Evolutionary conservation across 64 coral and sea anemone species (phyloP).

Genomic region (Platygyra sinensis): DNA sequence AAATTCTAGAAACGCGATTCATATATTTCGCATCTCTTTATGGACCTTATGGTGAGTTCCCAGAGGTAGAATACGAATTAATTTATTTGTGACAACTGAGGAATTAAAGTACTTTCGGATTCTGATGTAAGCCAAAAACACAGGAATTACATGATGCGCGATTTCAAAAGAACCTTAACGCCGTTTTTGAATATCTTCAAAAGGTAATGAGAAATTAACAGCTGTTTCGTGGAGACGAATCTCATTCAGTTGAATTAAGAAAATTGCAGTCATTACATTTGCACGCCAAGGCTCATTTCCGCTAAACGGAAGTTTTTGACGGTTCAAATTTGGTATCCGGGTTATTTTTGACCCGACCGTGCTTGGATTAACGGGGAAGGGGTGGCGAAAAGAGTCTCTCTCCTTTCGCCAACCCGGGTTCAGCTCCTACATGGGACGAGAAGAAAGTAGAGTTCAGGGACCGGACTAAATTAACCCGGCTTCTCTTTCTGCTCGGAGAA

Average conservation of each 20-base stretch:
- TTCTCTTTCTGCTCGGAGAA: too few species aligned
- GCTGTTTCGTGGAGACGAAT: neutral
- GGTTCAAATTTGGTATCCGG: too few species aligned
- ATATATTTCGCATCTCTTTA: neutral
- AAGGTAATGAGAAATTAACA: constrained; percentile 4
- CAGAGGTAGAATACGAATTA: neutral
- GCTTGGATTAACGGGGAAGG: too few species aligned
- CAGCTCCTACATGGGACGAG: too few species aligned
- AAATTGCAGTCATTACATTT: neutral
- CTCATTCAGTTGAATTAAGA: too few species aligned
- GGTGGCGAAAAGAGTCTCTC: too few species aligned
- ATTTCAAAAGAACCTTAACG: neutral
- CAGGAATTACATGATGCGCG: constrained; percentile 5
- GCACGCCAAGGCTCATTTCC: too few species aligned
- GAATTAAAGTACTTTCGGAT: constrained; percentile 1
- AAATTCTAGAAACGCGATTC: neutral
- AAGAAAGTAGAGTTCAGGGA: too few species aligned
- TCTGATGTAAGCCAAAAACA: neutral
- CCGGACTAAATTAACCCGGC: too few species aligned
- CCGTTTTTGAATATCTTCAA: constrained; percentile 7
- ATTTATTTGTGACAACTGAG: neutral
- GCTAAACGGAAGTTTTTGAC: too few species aligned
- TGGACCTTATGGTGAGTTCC: constrained; percentile 2
- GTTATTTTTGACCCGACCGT: too few species aligned
- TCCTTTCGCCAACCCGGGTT: too few species aligned